Percentiles rank a stretch among this genome's conserved stretches.
Conservation (phyloP, 2,888 invertebrate species). For the Lysandra coridon region DNA sequence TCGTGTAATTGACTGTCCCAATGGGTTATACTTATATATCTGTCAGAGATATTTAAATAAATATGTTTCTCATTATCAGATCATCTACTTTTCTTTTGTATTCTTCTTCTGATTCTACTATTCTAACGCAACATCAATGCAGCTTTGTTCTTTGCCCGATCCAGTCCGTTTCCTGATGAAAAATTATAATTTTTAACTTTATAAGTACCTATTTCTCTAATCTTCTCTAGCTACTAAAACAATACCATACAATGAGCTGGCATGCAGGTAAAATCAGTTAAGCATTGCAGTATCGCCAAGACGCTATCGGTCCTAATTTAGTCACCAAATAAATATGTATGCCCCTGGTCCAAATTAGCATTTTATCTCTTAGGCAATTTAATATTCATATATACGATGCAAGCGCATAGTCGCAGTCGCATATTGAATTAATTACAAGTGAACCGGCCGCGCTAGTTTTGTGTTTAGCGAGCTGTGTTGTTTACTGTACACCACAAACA, state of each 20-base stretch:
- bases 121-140: neutral
- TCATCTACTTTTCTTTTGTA: neutral
- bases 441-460: slow-evolving; percentile 29
- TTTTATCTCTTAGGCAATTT: slow-evolving; percentile 74
- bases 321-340: slow-evolving; percentile 63
- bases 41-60: neutral
- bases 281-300: slow-evolving; percentile 39
- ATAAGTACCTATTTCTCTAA: neutral
- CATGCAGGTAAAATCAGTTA: slow-evolving; percentile 43
- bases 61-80: neutral
- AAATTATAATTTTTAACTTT: neutral
- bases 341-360: slow-evolving; percentile 67
- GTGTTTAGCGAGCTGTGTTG: slow-evolving; percentile 34
- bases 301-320: slow-evolving; percentile 60
- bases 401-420: slow-evolving; percentile 58
- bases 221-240: neutral
- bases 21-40: neutral
- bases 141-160: neutral
- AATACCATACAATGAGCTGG: neutral
- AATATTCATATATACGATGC: slow-evolving; percentile 73
- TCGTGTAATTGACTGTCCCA: neutral
- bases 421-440: slow-evolving; percentile 68
- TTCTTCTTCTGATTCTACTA: neutral
- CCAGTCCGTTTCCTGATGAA: neutral
- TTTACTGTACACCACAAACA: neutral